Evolutionary conservation across 2,888 invertebrate species (phyloP).

Genomic region (Coenonympha glycerion): DNA sequence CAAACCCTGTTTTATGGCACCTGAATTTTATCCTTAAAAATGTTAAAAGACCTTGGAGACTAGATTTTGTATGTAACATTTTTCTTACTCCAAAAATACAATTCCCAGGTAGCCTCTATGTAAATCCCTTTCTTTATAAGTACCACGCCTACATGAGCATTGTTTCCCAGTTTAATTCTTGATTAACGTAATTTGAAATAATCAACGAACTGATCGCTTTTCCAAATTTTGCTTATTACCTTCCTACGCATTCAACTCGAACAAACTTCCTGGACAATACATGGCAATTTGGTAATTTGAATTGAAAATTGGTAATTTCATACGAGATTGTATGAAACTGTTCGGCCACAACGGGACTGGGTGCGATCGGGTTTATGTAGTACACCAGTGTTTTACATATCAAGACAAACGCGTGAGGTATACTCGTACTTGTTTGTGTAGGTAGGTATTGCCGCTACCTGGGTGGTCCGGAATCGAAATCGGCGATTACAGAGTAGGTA

Average conservation of each 20-base stretch:
- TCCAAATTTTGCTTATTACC: constrained; percentile 56
- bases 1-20: no score
- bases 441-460: constrained; percentile 44
- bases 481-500: constrained; percentile 59
- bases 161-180: not conserved
- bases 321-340: constrained; percentile 60
- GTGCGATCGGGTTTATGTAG: constrained; percentile 18
- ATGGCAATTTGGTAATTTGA: constrained; percentile 65
- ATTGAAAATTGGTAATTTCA: constrained; percentile 70
- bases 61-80: no score
- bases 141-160: not conserved
- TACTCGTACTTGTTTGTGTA: constrained; percentile 30
- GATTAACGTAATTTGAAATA: constrained; percentile 37
- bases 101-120: no score
- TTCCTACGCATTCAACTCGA: constrained; percentile 50
- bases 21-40: no score
- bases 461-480: constrained; percentile 69
- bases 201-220: constrained; percentile 41
- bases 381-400: constrained; percentile 30
- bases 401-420: constrained; percentile 36
- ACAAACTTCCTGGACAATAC: constrained; percentile 44
- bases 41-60: no score
- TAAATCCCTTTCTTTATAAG: not conserved
- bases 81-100: no score
- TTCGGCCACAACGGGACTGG: constrained; percentile 30